Evolutionary conservation across 37 sponge, comb jelly and placozoan species (phyloP).

Genomic region (Petrosia ficiformis): DNA sequence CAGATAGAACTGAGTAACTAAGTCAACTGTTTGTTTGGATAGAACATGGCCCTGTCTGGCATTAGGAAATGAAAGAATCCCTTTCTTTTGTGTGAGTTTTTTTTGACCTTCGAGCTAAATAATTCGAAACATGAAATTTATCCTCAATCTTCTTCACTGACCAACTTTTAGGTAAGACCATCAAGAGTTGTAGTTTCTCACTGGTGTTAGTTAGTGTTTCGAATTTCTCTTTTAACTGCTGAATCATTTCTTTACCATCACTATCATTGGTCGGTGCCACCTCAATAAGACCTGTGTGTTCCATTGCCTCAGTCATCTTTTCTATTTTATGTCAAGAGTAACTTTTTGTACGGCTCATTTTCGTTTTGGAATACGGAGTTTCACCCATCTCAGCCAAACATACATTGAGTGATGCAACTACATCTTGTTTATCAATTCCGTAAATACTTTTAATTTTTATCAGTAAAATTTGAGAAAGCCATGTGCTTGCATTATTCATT

Average conservation of each 20-base stretch:
- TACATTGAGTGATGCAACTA: background rate
- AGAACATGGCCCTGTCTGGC: slow-evolving; percentile 12
- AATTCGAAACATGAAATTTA: slow-evolving; percentile 27
- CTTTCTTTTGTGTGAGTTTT: slow-evolving; percentile 21
- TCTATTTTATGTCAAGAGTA: background rate
- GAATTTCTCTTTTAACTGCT: slow-evolving; percentile 36
- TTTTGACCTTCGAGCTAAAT: slow-evolving; percentile 18
- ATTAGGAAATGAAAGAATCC: slow-evolving; percentile 16
- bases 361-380: background rate
- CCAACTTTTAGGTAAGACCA: slow-evolving; percentile 24
- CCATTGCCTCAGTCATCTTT: slow-evolving; percentile 9
- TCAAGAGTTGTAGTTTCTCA: slow-evolving; percentile 31
- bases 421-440: background rate
- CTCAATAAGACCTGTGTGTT: slow-evolving; percentile 33
- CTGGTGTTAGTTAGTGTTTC: slow-evolving; percentile 1
- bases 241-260: slow-evolving; percentile 21
- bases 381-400: background rate
- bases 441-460: too few species aligned
- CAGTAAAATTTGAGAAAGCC: too few species aligned
- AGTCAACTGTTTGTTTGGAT: slow-evolving; percentile 4
- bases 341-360: too few species aligned
- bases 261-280: background rate
- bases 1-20: slow-evolving; percentile 27
- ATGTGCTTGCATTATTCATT: too few species aligned
- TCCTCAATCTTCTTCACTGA: background rate